Percentiles rank a stretch among this genome's conserved stretches.
phyloP scores from a whole-genome alignment of 2,113 vertebrate species.

The Sinocyclocheilus rhinocerous region DNA sequence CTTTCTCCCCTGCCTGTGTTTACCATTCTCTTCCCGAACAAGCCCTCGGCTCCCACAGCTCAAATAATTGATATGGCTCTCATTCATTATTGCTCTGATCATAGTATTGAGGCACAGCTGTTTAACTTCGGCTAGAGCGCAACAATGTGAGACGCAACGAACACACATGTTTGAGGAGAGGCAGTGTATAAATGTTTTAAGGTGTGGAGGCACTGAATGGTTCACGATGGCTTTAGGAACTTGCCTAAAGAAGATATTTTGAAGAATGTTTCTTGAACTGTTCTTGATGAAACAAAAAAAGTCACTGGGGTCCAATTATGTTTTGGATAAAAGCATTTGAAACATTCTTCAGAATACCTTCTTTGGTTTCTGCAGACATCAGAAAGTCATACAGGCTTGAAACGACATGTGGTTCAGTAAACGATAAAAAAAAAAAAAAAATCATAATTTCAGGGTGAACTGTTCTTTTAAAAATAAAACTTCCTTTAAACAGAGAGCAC shows the following conservation, averaged over 20 bases:
- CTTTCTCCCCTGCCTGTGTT: conserved; percentile 33
- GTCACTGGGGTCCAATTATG: background rate
- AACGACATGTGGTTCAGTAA: background rate
- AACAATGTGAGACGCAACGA: background rate
- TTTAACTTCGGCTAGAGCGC: conserved; percentile 43
- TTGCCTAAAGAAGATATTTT: background rate
- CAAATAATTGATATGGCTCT: conserved; percentile 52
- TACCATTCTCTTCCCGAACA: conserved; percentile 18
- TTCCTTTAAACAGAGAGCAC: no score
- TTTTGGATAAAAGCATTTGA: background rate
- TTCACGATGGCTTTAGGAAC: background rate
- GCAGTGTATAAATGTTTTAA: conserved; percentile 45
- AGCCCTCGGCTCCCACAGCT: conserved; percentile 40
- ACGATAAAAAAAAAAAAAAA: background rate
- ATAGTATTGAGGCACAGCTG: conserved; percentile 41
- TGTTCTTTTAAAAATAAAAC: background rate
- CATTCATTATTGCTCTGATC: conserved; percentile 50
- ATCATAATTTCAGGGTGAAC: background rate
- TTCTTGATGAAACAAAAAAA: background rate
- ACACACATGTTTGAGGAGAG: conserved; percentile 6
- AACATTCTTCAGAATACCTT: background rate
- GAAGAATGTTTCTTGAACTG: background rate
- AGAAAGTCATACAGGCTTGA: background rate
- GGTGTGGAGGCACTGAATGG: background rate
- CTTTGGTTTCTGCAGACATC: background rate